A percentile compares a stretch with the other conserved stretches of the same genome.
Conservation (phyloP, 2,113 vertebrate genomes). For the Ardeotis arabs region DNA sequence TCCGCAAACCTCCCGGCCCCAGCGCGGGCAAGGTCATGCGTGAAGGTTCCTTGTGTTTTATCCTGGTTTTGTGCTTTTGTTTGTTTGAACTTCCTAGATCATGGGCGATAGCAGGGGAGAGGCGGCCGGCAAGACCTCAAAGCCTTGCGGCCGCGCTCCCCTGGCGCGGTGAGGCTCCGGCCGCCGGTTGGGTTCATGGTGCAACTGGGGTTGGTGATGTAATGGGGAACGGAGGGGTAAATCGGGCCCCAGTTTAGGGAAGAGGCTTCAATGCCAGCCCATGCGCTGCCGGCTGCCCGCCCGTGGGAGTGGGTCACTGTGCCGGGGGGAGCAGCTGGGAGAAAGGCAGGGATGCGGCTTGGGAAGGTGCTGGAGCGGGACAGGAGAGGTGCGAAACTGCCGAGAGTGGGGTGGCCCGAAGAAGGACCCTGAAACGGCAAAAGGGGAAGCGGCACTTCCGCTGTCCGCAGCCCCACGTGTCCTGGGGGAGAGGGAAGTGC, state of each 20-base stretch:
- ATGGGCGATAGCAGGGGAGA: accelerated
- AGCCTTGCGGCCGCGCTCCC: background rate
- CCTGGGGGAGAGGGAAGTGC: background rate
- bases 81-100: background rate
- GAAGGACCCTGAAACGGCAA: accelerated
- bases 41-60: background rate
- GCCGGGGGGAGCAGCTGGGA: accelerated
- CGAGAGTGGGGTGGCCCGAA: background rate
- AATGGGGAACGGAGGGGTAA: accelerated
- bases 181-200: accelerated
- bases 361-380: accelerated
- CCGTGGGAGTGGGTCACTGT: accelerated
- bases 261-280: accelerated
- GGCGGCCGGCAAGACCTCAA: background rate
- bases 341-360: background rate
- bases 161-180: accelerated
- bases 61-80: conserved; percentile 51
- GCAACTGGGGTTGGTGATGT: accelerated
- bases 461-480: accelerated
- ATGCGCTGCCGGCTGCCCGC: accelerated
- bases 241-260: background rate
- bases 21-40: background rate
- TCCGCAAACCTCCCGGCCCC: background rate
- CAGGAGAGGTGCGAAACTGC: accelerated
- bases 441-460: background rate